These are phyloP conservation scores for Arizona elegans DNA, from an alignment of 2,113 vertebrate genomes.

Conservation along the genomic window DNA sequence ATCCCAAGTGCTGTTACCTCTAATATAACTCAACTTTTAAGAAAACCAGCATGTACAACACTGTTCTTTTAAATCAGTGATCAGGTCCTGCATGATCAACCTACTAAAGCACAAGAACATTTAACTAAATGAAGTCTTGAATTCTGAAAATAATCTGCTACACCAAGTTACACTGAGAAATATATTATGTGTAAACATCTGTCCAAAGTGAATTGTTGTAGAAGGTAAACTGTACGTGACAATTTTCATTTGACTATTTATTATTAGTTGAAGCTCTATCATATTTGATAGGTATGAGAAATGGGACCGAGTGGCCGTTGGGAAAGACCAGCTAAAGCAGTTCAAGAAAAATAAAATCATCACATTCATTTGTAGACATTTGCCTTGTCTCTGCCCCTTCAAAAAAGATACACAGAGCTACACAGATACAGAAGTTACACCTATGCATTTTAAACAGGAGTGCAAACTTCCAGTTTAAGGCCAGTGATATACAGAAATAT, in stretches of 20 bases:
- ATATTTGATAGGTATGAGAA: background rate
- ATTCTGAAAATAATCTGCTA: background rate
- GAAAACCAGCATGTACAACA: background rate
- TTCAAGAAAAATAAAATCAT: background rate
- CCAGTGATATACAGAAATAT: background rate
- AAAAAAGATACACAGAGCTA: background rate
- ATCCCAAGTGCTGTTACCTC: background rate
- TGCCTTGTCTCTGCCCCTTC: no score
- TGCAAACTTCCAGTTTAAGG: background rate
- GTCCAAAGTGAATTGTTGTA: background rate
- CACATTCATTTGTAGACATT: background rate
- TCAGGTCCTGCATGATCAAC: background rate
- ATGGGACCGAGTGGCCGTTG: background rate
- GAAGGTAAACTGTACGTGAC: background rate
- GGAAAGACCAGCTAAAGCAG: background rate
- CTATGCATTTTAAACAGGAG: background rate
- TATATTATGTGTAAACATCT: background rate
- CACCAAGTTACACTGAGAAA: background rate
- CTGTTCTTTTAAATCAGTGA: background rate
- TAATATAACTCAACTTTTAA: background rate
- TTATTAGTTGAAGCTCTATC: background rate
- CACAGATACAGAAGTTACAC: background rate
- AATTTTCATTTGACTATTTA: background rate
- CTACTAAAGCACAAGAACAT: background rate
- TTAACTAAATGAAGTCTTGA: background rate